phyloP scores from a whole-genome alignment of 2,113 vertebrate species.

The Mobula birostris region DNA sequence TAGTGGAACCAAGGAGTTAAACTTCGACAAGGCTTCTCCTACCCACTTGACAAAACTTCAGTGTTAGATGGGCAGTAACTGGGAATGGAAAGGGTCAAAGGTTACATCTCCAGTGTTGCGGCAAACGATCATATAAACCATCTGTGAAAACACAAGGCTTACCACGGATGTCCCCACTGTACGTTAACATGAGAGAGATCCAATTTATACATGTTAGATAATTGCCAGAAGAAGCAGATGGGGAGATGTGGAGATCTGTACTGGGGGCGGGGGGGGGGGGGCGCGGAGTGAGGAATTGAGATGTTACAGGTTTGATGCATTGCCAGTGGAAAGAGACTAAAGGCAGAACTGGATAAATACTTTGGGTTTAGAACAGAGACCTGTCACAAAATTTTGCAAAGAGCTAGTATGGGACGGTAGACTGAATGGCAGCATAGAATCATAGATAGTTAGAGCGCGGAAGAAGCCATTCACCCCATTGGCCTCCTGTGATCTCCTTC shows the following conservation, averaged over 20 bases:
- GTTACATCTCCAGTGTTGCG: neutral
- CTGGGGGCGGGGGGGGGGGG: too few relatives aligned
- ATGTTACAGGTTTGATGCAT: neutral
- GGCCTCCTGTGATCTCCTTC: too few relatives aligned
- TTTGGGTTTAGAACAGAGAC: neutral
- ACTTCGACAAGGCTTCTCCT: neutral
- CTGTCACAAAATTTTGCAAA: neutral
- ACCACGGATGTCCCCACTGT: neutral
- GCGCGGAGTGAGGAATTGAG: neutral
- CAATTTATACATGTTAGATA: neutral
- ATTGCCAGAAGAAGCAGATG: neutral
- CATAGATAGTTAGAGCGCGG: too few relatives aligned
- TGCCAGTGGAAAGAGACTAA: neutral
- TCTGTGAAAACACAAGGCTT: neutral
- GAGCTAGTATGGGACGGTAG: neutral
- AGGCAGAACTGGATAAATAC: neutral
- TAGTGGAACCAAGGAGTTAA: neutral
- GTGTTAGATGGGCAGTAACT: neutral
- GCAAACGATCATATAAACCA: too few relatives aligned
- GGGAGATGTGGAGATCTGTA: neutral
- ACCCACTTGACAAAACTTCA: neutral
- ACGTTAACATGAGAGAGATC: neutral
- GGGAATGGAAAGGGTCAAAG: neutral
- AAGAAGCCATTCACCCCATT: too few relatives aligned
- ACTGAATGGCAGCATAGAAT: neutral